phyloP scores from a whole-genome alignment of 2,797 vertebrate species.

The Pseudochirops cupreus region DNA sequence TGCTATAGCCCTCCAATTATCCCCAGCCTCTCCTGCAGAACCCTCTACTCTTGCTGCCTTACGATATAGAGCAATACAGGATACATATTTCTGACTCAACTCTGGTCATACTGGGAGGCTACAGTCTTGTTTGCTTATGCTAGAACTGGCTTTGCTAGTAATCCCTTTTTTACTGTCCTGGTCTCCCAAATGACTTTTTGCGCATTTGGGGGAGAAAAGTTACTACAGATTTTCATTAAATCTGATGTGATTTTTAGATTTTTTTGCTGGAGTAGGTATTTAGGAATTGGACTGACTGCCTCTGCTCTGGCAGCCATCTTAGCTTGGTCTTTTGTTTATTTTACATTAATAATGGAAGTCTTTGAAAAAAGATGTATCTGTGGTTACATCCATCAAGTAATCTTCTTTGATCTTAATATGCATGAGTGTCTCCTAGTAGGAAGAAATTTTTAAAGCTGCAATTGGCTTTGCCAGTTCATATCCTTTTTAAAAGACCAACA shows the following conservation, averaged over 20 bases:
- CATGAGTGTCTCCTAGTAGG: background rate
- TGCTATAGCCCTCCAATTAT: background rate
- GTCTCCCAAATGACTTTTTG: background rate
- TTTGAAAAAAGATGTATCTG: background rate
- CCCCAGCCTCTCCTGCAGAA: background rate
- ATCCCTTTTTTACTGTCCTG: background rate
- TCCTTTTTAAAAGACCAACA: background rate
- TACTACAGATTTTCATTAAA: background rate
- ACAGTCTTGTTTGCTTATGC: background rate
- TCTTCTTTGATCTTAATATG: background rate
- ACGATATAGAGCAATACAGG: background rate
- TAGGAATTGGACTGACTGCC: background rate
- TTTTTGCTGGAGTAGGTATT: background rate
- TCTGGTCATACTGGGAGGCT: background rate
- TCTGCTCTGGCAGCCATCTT: background rate
- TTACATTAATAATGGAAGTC: background rate
- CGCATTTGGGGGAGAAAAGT: background rate
- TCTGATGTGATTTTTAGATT: background rate
- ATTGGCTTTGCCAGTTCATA: background rate
- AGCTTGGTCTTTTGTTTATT: background rate
- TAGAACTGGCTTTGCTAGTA: background rate
- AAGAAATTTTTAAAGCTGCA: background rate
- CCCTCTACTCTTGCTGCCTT: background rate
- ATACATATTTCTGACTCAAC: background rate
- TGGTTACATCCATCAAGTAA: background rate